Percentiles rank a stretch among this genome's conserved stretches.
phyloP scores from a whole-genome alignment of 2,113 vertebrate species.

The Scomber scombrus region DNA sequence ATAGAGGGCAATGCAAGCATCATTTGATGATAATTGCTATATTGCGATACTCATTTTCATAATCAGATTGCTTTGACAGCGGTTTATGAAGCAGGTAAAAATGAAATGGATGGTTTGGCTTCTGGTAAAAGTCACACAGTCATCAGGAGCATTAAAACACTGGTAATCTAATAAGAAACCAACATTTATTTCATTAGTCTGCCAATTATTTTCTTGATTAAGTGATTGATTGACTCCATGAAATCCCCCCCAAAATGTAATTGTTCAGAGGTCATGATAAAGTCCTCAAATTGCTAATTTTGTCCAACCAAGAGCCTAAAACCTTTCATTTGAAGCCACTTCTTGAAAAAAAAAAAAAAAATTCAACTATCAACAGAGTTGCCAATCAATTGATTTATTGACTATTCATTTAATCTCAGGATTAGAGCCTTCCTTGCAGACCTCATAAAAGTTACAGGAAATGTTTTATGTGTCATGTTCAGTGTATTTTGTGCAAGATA shows the following conservation, averaged over 20 bases:
- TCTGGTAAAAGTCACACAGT: constrained; percentile 14
- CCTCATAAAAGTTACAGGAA: background rate
- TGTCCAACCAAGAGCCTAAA: background rate
- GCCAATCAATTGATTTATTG: background rate
- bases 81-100: background rate
- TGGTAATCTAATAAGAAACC: background rate
- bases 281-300: background rate
- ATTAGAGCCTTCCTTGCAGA: background rate
- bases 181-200: background rate
- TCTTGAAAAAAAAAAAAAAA: no score
- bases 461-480: background rate
- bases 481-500: constrained; percentile 4
- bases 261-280: background rate
- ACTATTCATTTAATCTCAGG: background rate
- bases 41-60: background rate
- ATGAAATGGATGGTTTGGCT: constrained; percentile 7
- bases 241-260: background rate
- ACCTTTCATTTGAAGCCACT: no score
- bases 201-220: background rate
- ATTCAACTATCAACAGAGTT: background rate
- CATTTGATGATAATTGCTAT: constrained; percentile 37
- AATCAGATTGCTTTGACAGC: constrained; percentile 3
- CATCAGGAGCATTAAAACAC: background rate
- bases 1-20: constrained; percentile 35
- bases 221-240: background rate